These are phyloP conservation scores for Volucella bombylans DNA, from an alignment of 2,888 invertebrate species.

Conservation along the genomic window DNA sequence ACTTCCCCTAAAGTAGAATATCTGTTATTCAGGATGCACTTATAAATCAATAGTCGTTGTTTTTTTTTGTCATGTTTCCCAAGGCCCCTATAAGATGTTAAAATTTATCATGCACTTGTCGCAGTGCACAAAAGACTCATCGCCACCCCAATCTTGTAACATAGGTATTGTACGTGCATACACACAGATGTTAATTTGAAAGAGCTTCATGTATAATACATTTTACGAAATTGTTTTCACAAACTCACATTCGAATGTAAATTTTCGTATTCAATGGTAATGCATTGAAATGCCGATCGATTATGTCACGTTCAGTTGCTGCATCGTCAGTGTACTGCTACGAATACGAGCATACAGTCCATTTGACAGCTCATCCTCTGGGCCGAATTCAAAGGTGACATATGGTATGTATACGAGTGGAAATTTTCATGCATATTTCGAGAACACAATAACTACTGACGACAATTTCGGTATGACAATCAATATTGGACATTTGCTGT, in stretches of 20 bases:
- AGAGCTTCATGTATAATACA: too few relatives aligned
- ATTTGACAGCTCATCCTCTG: slow-evolving; percentile 3
- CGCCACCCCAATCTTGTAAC: too few relatives aligned
- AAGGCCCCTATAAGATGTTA: too few relatives aligned
- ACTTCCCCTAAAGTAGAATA: too few relatives aligned
- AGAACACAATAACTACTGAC: not conserved
- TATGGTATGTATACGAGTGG: not conserved
- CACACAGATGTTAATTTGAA: too few relatives aligned
- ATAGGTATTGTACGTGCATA: too few relatives aligned
- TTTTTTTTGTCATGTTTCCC: too few relatives aligned
- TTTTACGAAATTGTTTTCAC: too few relatives aligned
- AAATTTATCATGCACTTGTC: too few relatives aligned
- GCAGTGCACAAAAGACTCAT: too few relatives aligned
- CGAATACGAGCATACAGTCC: not conserved
- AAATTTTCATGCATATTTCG: not conserved
- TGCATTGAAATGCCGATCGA: slow-evolving; percentile 29
- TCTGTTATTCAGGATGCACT: too few relatives aligned
- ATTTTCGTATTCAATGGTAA: not conserved
- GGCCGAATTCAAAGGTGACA: not conserved
- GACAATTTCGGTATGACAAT: slow-evolving; percentile 27
- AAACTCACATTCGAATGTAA: slow-evolving; percentile 7
- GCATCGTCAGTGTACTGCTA: not conserved
- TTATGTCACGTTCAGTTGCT: slow-evolving; percentile 23
- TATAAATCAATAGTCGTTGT: too few relatives aligned
- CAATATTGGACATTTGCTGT: not conserved